phyloP scores from a whole-genome alignment of 2,888 invertebrate genomes.

The Cylloceria caligata region DNA sequence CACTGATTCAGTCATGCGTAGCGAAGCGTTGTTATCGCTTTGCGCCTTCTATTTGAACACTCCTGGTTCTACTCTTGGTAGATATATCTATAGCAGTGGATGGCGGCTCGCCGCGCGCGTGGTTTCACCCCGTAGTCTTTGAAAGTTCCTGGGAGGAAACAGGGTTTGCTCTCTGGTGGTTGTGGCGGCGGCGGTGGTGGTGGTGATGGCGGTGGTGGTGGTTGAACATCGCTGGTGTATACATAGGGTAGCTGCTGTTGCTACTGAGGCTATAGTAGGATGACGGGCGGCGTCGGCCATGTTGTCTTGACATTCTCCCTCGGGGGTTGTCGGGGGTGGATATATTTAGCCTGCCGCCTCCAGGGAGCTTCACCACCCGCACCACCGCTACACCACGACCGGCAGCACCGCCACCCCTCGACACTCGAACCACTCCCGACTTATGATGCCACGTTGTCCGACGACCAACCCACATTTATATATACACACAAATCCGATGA shows the following conservation, averaged over 20 bases:
- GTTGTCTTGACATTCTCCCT: constrained; percentile 85
- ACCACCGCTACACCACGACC: constrained; percentile 43
- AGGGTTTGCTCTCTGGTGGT: constrained; percentile 54
- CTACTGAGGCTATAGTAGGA: constrained; percentile 75
- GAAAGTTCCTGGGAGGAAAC: constrained; percentile 62
- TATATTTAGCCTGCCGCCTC: constrained; percentile 84
- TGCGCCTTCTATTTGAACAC: constrained; percentile 46
- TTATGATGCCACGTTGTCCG: constrained; percentile 82
- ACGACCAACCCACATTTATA: constrained; percentile 72
- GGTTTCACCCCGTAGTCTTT: constrained; percentile 55
- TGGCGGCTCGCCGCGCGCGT: constrained; percentile 38
- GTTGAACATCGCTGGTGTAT: constrained; percentile 80
- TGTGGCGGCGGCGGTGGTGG: constrained; percentile 59
- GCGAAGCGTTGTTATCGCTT: constrained; percentile 41
- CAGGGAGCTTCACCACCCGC: constrained; percentile 77
- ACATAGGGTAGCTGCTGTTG: constrained; percentile 75
- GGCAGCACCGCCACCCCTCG: constrained; percentile 69
- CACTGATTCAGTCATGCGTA: constrained; percentile 25
- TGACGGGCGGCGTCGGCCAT: constrained; percentile 85
- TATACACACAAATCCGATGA: constrained; percentile 1
- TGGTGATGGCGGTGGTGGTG: constrained; percentile 71
- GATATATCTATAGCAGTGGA: constrained; percentile 15
- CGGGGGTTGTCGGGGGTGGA: constrained; percentile 80
- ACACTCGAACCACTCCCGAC: constrained; percentile 81
- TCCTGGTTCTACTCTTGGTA: constrained; percentile 18